phyloP scores from a whole-genome alignment of 2,113 vertebrate genomes.

The Pan troglodytes region DNA sequence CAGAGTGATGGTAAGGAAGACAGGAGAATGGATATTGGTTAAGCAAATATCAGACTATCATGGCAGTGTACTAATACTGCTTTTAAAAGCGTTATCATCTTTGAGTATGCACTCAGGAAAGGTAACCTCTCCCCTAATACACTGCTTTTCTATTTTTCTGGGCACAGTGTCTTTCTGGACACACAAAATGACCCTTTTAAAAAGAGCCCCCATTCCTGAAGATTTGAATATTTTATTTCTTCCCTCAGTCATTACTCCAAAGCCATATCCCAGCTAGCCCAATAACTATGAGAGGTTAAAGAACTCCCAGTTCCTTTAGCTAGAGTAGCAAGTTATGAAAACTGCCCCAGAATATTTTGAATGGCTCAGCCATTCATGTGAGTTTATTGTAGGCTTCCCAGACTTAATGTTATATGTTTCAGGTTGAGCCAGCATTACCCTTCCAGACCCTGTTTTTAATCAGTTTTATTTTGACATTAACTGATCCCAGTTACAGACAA shows the following conservation, averaged over 20 bases:
- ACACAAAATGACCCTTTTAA: background rate
- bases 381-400: background rate
- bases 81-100: background rate
- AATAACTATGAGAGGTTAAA: background rate
- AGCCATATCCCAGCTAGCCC: background rate
- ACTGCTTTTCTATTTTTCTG: background rate
- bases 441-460: constrained; percentile 42
- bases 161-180: background rate
- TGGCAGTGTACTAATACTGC: background rate
- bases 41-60: background rate
- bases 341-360: background rate
- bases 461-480: constrained; percentile 53
- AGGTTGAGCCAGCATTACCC: background rate
- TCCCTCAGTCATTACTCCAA: background rate
- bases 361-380: background rate
- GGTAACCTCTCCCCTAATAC: background rate
- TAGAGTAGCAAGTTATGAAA: background rate
- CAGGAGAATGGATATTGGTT: background rate
- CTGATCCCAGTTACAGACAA: constrained; percentile 42
- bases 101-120: background rate
- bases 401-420: background rate
- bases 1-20: background rate
- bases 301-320: background rate
- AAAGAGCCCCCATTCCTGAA: background rate
- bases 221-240: background rate